Evolutionary conservation across 37 sponge, comb jelly and placozoan species (phyloP), one percentile per base, ranked within the genome.

Genomic region (Hexactinellida sp.): DNA sequence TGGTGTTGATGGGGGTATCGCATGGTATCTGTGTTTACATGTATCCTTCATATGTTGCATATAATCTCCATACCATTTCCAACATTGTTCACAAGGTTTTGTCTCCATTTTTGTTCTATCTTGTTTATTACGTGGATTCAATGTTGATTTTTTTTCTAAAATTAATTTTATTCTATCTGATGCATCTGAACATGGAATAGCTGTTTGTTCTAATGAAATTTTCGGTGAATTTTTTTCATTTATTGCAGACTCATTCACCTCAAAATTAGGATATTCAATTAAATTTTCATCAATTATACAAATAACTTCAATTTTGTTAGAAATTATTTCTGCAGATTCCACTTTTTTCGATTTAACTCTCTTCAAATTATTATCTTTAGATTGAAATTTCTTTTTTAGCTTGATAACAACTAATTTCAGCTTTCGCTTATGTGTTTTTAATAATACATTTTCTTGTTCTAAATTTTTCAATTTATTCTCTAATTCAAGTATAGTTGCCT

Each of bases 61-160:
- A 63, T 7, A 23, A 25, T 63, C 76, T 25, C 76, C 76, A 63
- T 63, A 63, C 76, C 76, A 63, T 63, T 63, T n/a, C 25, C 30
- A 21, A 63, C 76, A 63, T 7, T 63, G 32, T n/a, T 63, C 76
- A 63, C 76, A 63, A 7, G 76, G 21, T 63, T 63, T 63, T n/a
- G 76, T n/a, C 32, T 63, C 76, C 76, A 63, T 63, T 63, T 63
- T 63, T 63, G 30, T 7, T 25, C 76, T 7, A n/a, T 63, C 76
- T n/a, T 63, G 32, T 23, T 63, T 63, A 5, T 63, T 63, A 63
- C 76, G 76, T 63, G 76, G 76, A 28, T 63, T 63, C 76, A 63
- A n/a, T 32, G 21, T 63, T 10, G 76, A 25, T n/a, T 23, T 10
- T 63, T 63, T 10, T 1, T 63, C 30, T 1, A n/a, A 63, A 28